These are phyloP conservation scores for Sus cebifrons DNA, from an alignment of 2,797 vertebrate genomes.

Conservation along the genomic window DNA sequence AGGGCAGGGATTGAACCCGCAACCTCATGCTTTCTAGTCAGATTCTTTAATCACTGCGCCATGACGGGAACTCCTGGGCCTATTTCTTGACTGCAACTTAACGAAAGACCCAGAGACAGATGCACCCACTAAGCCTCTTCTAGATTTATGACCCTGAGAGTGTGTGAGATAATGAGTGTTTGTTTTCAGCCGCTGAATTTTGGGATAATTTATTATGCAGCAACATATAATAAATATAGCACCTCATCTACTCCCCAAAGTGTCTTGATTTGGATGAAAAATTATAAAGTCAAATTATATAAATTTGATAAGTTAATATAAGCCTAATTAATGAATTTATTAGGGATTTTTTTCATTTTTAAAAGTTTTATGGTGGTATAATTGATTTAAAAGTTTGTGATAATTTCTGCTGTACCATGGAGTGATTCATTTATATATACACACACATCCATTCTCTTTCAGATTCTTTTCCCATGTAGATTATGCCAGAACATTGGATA, in stretches of 20 bases:
- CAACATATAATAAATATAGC: slow-evolving; percentile 42
- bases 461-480: no score
- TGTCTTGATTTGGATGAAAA: slow-evolving; percentile 56
- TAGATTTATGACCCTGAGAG: slow-evolving; percentile 17
- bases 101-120: neutral
- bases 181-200: slow-evolving; percentile 57
- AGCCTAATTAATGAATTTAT: slow-evolving; percentile 48
- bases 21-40: no score
- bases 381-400: no score
- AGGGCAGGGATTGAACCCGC: no score
- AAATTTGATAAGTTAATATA: slow-evolving; percentile 42
- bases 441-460: no score
- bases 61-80: neutral
- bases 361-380: no score
- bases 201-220: slow-evolving; percentile 46
- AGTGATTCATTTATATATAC: no score
- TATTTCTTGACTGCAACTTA: slow-evolving; percentile 52
- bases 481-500: no score
- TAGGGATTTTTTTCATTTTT: neutral
- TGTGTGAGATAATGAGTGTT: neutral
- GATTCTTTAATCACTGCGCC: no score
- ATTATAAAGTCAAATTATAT: slow-evolving; percentile 35
- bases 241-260: neutral
- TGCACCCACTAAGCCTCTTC: neutral
- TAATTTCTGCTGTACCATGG: no score